These are phyloP conservation scores for Tipula vernalis DNA, from an alignment of 2,888 invertebrate species.

Conservation along the genomic window DNA sequence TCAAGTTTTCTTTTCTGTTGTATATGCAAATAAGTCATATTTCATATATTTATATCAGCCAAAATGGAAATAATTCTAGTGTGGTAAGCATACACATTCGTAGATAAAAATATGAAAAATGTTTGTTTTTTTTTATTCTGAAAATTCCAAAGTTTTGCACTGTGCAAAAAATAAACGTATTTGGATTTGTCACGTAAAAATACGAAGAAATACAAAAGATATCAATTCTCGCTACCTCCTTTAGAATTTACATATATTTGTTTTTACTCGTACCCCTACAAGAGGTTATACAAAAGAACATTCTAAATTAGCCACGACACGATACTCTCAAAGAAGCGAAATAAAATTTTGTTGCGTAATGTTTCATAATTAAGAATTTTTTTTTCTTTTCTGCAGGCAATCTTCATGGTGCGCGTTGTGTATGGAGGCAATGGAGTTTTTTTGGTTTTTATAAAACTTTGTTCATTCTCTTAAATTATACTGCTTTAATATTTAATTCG, in stretches of 20 bases:
- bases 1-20: background rate
- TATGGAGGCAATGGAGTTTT: background rate
- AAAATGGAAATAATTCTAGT: background rate
- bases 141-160: background rate
- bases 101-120: background rate
- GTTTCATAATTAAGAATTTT: background rate
- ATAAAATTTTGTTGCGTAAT: background rate
- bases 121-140: background rate
- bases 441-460: background rate
- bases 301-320: background rate
- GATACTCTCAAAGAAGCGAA: background rate
- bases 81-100: background rate
- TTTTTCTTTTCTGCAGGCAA: background rate
- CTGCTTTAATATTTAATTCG: background rate
- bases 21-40: background rate
- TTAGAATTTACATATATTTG: background rate
- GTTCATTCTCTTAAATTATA: background rate
- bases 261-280: background rate
- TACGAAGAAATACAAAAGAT: background rate
- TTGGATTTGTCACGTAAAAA: background rate
- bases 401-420: background rate
- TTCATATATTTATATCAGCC: background rate
- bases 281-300: background rate
- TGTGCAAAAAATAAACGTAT: background rate
- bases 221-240: background rate